Percentiles rank a stretch among this genome's conserved stretches.
Evolutionary conservation across 2,113 vertebrate genomes (phyloP).

Genomic region (Enhydra lutris): DNA sequence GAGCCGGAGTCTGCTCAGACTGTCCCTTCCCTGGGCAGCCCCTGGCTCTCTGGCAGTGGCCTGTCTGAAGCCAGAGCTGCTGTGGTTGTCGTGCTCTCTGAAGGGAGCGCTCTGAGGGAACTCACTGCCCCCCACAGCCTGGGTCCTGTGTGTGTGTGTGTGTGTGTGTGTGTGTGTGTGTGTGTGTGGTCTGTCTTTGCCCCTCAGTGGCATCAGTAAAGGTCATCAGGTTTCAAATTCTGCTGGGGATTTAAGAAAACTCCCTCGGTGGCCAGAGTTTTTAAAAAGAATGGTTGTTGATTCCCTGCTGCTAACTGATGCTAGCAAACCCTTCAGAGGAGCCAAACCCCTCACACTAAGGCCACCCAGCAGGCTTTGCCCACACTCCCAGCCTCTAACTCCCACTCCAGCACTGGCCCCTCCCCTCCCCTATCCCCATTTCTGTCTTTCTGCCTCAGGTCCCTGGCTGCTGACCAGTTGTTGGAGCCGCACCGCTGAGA

Average conservation of each 20-base stretch:
- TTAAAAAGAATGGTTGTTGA: background rate
- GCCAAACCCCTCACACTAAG: background rate
- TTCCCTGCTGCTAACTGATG: background rate
- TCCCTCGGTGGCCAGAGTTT: background rate
- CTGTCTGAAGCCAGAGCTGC: background rate
- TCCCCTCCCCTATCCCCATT: accelerated
- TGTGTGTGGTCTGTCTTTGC: background rate
- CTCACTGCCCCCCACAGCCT: background rate
- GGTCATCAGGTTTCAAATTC: background rate
- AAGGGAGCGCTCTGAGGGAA: background rate
- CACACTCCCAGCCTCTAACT: background rate
- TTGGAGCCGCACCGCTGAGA: background rate
- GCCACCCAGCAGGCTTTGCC: background rate
- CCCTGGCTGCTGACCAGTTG: background rate
- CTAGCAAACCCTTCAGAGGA: background rate
- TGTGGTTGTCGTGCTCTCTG: background rate
- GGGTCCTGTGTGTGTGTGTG: background rate
- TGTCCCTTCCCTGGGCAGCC: background rate
- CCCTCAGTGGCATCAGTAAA: background rate
- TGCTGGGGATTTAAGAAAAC: background rate
- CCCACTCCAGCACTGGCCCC: too few relatives aligned
- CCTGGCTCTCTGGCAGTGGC: background rate
- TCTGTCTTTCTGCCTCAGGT: background rate
- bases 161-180: too few relatives aligned
- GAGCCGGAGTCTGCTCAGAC: background rate